Evolutionary conservation across 2,113 vertebrate species (phyloP).

Genomic region (Asarcornis scutulata): DNA sequence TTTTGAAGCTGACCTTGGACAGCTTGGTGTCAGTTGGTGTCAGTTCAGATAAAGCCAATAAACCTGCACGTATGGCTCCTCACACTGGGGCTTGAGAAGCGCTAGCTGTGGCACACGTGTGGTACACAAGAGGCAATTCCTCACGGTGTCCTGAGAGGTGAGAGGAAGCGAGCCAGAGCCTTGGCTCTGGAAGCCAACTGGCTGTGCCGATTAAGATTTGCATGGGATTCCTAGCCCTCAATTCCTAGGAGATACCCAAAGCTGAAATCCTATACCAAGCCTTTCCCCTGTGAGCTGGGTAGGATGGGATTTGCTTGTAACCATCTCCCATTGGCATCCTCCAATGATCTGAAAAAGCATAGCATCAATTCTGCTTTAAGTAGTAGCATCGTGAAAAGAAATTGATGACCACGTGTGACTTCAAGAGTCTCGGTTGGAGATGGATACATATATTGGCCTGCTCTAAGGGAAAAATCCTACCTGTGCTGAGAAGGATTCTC

Average conservation of each 20-base stretch:
- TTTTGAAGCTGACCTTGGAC: background rate
- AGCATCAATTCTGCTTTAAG: background rate
- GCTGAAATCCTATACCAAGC: background rate
- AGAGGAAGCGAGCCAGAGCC: background rate
- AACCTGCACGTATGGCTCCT: background rate
- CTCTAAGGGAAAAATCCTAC: background rate
- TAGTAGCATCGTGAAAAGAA: background rate
- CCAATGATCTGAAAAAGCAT: background rate
- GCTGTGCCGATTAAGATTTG: background rate
- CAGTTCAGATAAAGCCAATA: background rate
- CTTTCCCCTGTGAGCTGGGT: rapidly evolving
- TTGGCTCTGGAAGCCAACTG: background rate
- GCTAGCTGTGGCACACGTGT: background rate
- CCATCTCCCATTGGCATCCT: background rate
- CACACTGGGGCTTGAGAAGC: background rate
- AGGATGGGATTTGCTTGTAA: background rate
- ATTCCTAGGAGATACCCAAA: background rate
- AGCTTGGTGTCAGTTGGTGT: background rate
- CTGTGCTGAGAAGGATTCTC: background rate
- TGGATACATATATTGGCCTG: background rate
- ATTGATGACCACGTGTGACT: background rate
- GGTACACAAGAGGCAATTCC: background rate
- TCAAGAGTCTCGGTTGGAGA: background rate
- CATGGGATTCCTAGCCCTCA: rapidly evolving
- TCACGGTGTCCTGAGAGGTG: rapidly evolving